Percentiles rank a stretch among this genome's conserved stretches.
Conservation (phyloP, 2,113 vertebrate genomes). For the Malurus elegans region DNA sequence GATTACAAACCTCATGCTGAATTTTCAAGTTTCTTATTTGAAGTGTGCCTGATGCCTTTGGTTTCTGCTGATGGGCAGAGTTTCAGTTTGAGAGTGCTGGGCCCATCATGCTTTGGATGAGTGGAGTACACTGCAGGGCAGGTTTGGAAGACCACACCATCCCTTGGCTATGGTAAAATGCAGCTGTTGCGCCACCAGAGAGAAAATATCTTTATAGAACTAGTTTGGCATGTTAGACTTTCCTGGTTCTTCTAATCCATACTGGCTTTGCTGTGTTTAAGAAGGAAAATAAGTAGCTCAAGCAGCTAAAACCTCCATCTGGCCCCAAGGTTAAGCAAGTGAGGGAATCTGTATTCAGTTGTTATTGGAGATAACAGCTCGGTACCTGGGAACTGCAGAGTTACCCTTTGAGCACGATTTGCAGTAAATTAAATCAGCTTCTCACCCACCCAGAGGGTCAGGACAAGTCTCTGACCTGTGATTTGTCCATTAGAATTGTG, state of each 20-base stretch:
- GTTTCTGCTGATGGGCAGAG: neutral
- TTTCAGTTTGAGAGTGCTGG: neutral
- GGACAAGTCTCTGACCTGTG: neutral
- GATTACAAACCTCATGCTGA: fast-evolving
- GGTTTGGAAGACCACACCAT: neutral
- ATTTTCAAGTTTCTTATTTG: neutral
- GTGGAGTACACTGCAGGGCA: neutral
- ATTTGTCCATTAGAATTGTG: neutral
- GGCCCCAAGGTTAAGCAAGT: neutral
- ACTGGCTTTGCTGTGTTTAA: neutral
- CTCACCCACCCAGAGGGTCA: neutral
- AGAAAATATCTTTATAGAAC: neutral
- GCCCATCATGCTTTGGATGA: neutral
- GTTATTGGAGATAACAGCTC: neutral
- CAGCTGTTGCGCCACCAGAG: neutral
- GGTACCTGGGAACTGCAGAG: neutral
- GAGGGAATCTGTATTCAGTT: neutral
- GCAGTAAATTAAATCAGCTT: neutral
- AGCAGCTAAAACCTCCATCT: neutral
- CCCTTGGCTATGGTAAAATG: neutral
- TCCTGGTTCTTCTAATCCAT: neutral
- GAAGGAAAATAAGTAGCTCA: neutral
- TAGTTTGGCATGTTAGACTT: neutral
- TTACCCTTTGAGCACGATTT: neutral
- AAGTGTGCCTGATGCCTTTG: neutral